Percentiles rank a stretch among this genome's conserved stretches.
phyloP scores from a whole-genome alignment of 1,140 invertebrate species.

The Pemphigus obesinymphae region DNA sequence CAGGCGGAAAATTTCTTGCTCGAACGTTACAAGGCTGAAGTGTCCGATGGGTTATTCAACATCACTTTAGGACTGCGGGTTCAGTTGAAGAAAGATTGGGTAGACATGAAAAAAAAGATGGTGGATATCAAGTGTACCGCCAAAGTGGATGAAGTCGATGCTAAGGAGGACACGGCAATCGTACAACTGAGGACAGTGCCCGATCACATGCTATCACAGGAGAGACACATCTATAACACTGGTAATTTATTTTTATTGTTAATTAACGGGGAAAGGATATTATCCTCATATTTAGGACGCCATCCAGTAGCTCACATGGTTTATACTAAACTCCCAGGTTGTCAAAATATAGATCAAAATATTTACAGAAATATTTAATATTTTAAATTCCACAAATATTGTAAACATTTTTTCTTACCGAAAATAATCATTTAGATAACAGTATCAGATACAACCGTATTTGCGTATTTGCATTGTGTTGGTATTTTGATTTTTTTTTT shows the following conservation, averaged over 20 bases:
- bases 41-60: constrained; percentile 16
- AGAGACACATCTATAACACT: constrained; percentile 20
- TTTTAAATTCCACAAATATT: no score
- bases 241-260: background rate
- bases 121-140: background rate
- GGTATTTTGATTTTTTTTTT: no score
- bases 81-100: constrained; percentile 4
- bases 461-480: no score
- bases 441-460: no score
- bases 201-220: constrained; percentile 17
- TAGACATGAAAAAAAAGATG: background rate
- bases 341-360: no score
- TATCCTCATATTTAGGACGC: no score
- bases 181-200: background rate
- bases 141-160: background rate
- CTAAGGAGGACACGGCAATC: background rate
- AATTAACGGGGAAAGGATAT: no score
- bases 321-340: no score
- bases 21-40: background rate
- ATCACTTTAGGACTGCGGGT: background rate
- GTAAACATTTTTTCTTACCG: no score
- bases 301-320: no score
- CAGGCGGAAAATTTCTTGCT: background rate
- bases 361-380: no score
- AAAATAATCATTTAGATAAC: no score